Conservation (phyloP, 2,888 invertebrate species). For the Tenthredo distinguenda region DNA sequence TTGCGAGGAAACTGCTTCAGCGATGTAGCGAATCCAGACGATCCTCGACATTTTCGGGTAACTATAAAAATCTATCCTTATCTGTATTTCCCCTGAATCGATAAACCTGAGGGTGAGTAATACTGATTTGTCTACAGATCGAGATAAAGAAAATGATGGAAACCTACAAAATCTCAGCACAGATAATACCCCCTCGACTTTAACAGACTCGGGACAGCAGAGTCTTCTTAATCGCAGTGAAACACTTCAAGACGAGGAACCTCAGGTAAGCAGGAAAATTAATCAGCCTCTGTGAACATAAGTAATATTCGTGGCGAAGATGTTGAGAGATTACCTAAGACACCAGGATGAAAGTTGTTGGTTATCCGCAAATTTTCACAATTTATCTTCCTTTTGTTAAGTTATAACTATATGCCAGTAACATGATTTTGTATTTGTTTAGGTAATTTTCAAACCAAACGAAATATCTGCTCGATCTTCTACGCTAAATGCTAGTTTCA, state of each 20-base stretch:
- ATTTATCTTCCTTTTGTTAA: slow-evolving; percentile 4
- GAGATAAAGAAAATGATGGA: slow-evolving; percentile 70
- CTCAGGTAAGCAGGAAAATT: slow-evolving; percentile 54
- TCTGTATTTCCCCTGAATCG: background rate
- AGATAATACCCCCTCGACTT: slow-evolving; percentile 57
- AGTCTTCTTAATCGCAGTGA: slow-evolving; percentile 47
- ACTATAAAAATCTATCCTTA: background rate
- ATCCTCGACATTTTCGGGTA: slow-evolving; percentile 19
- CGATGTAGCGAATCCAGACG: slow-evolving; percentile 63
- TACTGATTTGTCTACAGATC: slow-evolving; percentile 58
- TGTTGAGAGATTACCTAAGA: background rate
- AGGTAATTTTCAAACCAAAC: slow-evolving; percentile 71
- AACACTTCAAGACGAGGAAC: slow-evolving; percentile 57
- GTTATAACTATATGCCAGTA: slow-evolving; percentile 8
- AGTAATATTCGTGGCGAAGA: background rate
- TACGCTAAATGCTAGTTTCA: slow-evolving; percentile 63
- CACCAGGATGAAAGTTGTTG: background rate
- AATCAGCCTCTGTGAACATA: background rate
- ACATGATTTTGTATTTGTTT: slow-evolving; percentile 29
- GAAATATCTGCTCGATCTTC: slow-evolving; percentile 75
- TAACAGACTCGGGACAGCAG: slow-evolving; percentile 45
- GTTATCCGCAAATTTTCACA: background rate
- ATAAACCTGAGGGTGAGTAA: background rate
- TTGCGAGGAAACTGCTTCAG: slow-evolving; percentile 70
- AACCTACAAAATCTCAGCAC: slow-evolving; percentile 64